Conservation (phyloP, 1,140 invertebrate species). For the Scaptodrosophila lebanonensis region DNA sequence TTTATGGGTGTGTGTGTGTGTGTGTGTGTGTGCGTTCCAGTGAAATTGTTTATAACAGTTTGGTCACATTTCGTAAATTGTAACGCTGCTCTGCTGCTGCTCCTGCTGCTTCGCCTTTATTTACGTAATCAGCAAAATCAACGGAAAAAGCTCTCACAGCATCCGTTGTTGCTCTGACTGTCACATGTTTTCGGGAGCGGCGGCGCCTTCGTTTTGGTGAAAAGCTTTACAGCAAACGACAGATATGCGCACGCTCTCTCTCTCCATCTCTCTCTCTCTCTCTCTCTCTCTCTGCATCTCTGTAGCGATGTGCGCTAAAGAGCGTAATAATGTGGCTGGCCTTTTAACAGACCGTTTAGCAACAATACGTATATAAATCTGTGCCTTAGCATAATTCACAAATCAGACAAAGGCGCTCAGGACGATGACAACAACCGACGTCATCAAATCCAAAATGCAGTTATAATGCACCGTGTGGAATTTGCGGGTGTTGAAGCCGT, state of each 20-base stretch:
- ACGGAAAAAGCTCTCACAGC: constrained; percentile 47
- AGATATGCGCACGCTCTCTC: background rate
- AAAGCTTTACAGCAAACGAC: constrained; percentile 43
- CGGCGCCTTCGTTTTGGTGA: constrained; percentile 53
- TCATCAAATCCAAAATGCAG: constrained; percentile 74
- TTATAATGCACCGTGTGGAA: constrained; percentile 61
- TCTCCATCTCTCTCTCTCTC: constrained; percentile 2
- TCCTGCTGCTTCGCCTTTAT: constrained; percentile 63
- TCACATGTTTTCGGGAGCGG: constrained; percentile 57
- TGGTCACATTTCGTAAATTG: constrained; percentile 24
- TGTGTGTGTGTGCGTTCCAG: constrained; percentile 24
- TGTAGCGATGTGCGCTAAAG: background rate
- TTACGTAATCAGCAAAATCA: constrained; percentile 73
- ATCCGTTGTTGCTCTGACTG: constrained; percentile 19
- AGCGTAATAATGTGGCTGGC: background rate
- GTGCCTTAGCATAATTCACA: constrained; percentile 58
- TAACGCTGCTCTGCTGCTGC: background rate
- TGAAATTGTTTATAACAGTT: constrained; percentile 67
- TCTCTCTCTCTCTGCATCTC: constrained; percentile 12
- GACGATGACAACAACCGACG: constrained; percentile 35
- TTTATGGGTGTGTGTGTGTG: too few relatives aligned
- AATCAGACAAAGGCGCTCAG: constrained; percentile 37
- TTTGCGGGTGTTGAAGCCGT: constrained; percentile 2
- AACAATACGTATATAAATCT: constrained; percentile 29
- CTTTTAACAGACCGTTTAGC: constrained; percentile 41